phyloP scores from a whole-genome alignment of 2,888 invertebrate species.

The Cotesia congregata region DNA sequence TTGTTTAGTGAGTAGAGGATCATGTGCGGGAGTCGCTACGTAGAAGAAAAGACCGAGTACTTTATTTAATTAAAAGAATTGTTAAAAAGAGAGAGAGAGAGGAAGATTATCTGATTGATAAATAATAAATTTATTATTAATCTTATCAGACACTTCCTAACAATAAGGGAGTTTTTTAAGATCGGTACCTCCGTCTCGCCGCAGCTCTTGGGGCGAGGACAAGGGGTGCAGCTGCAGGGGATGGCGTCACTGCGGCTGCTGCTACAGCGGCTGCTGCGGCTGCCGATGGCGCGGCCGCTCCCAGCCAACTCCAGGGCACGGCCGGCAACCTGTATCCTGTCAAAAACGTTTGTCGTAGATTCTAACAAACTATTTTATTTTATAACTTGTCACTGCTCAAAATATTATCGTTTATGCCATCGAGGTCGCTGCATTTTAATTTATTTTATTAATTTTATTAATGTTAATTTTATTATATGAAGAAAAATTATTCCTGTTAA shows the following conservation, averaged over 20 bases:
- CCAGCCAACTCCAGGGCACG: constrained; percentile 84
- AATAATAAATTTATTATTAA: neutral
- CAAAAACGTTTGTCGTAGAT: constrained; percentile 51
- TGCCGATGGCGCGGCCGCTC: constrained; percentile 72
- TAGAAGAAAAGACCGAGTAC: constrained; percentile 12
- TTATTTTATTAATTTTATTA: neutral
- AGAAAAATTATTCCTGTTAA: neutral
- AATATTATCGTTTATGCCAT: constrained; percentile 43
- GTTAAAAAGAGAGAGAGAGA: neutral
- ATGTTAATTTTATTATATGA: neutral
- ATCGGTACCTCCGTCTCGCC: constrained; percentile 80
- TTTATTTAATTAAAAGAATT: neutral
- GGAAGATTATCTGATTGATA: neutral
- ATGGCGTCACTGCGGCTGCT: constrained; percentile 74
- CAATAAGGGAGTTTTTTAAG: constrained; percentile 27
- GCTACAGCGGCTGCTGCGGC: constrained; percentile 76
- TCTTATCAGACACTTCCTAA: neutral
- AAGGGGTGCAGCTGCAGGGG: constrained; percentile 76
- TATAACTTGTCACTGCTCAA: constrained; percentile 21
- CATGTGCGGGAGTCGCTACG: neutral
- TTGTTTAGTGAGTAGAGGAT: neutral
- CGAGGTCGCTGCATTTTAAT: constrained; percentile 35
- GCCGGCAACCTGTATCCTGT: constrained; percentile 84
- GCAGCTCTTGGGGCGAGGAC: constrained; percentile 80
- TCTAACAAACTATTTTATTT: constrained; percentile 13